Base-by-base conservation (phyloP, 2,888 invertebrate genomes). In the Heliconius sara region DNA sequence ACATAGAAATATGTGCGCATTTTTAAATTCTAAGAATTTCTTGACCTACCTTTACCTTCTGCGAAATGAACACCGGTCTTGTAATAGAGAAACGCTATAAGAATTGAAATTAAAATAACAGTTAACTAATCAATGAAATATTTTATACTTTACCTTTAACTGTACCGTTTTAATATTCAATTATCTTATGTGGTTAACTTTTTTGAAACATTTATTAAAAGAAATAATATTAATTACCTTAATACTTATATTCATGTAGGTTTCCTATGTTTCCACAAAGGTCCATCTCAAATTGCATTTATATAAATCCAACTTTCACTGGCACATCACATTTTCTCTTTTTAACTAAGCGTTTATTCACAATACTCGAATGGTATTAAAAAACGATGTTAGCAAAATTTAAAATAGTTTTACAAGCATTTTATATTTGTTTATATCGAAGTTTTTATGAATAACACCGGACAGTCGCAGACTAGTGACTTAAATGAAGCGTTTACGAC, bases 231-330 rank as follows among this genome's bases (percentile, higher is more conserved):
- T 27, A 16, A 84, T 87, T 89, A 94, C 94, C 94, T 92, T 90
- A 88, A 86, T 88, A 87, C 92, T 91, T 88, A 89, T 88, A 88
- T 89, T 91, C 94, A 94, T 94, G 91, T 90, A 93, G 90, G 86
- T 87, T 86, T 87, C 81, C 89, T 90, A 91, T 88, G 90, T 91
- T 88, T 92, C 90, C 89, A 90, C 86, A 87, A 89, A 89, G 90
- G 89, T 90, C 92, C 94, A 94, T 94, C 91, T 93, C 93, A 91
- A 85, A 87, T 86, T 87, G 87, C 85, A 86, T 88, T 86, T 88
- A 88, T 89, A 89, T 90, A 91, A 91, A 91, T 89, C 85, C 83
- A 88, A 93, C 93, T 93, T 92, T 93, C 91, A 91, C 91, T 85
- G 86, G 70, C 79, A 86, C 87, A 87, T 89, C 90, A 91, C 91